These are phyloP conservation scores for Numida meleagris DNA, from an alignment of 2,113 vertebrate species.

Conservation along the genomic window DNA sequence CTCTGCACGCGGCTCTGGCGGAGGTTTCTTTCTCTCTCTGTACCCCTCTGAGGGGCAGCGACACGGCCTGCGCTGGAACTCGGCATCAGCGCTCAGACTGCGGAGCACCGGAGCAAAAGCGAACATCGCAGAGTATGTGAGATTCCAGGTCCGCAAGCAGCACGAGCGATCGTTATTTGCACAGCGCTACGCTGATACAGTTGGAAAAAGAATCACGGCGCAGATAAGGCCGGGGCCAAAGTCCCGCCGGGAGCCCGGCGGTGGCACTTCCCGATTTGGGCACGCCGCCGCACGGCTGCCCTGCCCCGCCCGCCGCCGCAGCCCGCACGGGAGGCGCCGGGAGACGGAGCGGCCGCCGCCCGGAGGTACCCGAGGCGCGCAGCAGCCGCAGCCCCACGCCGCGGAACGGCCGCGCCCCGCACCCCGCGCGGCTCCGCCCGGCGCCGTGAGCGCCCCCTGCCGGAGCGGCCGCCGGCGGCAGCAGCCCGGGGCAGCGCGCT, in stretches of 20 bases:
- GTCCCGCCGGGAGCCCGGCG: conserved; percentile 25
- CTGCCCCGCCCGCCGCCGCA: too few relatives aligned
- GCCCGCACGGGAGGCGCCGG: too few relatives aligned
- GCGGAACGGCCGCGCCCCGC: too few relatives aligned
- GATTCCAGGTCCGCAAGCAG: neutral
- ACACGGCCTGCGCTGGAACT: neutral
- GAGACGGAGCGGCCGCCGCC: too few relatives aligned
- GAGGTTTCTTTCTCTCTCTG: neutral
- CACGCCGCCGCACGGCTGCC: too few relatives aligned
- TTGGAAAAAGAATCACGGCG: neutral
- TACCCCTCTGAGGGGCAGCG: neutral
- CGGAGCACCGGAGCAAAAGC: too few relatives aligned
- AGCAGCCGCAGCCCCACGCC: too few relatives aligned
- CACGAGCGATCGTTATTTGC: neutral
- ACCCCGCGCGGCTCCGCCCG: too few relatives aligned
- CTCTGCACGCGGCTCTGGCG: neutral
- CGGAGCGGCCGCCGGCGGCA: neutral
- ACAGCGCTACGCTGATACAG: neutral
- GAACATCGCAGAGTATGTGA: neutral
- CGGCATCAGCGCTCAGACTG: neutral
- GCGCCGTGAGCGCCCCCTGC: neutral
- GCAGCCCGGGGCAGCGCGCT: neutral
- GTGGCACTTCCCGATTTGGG: conserved; percentile 11
- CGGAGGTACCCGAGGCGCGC: too few relatives aligned
- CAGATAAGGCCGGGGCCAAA: conserved; percentile 50